Conservation (phyloP, 1,140 invertebrate species). For the Batillaria attramentaria region DNA sequence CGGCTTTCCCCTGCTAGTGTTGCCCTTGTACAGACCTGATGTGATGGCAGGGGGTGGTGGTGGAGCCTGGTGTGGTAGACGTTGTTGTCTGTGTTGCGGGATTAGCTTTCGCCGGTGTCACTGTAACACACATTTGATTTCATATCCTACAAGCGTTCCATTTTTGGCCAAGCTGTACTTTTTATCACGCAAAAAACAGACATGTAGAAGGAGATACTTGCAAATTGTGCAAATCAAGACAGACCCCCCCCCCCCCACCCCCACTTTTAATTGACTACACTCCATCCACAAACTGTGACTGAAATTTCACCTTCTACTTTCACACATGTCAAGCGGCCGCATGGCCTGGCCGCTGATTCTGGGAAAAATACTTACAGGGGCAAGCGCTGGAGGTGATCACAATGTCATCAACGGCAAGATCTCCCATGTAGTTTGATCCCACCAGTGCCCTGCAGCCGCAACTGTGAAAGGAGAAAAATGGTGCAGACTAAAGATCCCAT, state of each 20-base stretch:
- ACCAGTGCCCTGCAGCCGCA: constrained; percentile 61
- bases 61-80: background rate
- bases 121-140: constrained; percentile 29
- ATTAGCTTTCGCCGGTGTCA: constrained; percentile 56
- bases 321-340: too few species aligned
- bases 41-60: constrained; percentile 23
- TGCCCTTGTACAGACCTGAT: constrained; percentile 2
- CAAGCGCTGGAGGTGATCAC: constrained; percentile 50
- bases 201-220: background rate
- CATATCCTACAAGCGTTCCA: background rate
- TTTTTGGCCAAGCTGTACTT: background rate
- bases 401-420: constrained; percentile 66
- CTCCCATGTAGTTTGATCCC: constrained; percentile 59
- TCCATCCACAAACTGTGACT: background rate
- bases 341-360: too few species aligned
- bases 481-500: background rate
- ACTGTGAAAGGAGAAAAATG: constrained; percentile 41
- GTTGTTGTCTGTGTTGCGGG: constrained; percentile 45
- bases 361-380: constrained; percentile 40
- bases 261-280: background rate
- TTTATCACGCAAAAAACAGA: background rate
- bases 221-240: background rate
- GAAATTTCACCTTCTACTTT: background rate
- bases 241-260: background rate
- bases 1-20: background rate